These are phyloP conservation scores for Onychomys torridus DNA, from an alignment of 2,797 vertebrate genomes.

Conservation along the genomic window DNA sequence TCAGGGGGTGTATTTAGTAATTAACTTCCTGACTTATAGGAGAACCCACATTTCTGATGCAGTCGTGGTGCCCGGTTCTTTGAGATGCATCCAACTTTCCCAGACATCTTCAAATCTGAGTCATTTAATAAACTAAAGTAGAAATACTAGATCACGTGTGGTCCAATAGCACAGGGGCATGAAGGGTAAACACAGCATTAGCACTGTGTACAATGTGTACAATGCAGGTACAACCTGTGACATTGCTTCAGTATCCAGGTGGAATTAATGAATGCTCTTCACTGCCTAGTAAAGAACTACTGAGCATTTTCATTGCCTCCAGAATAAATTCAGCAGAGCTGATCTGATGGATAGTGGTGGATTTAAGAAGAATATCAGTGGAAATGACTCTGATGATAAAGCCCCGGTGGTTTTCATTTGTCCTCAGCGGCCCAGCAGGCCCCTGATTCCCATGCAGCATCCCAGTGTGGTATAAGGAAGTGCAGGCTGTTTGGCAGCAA, in stretches of 20 bases:
- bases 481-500: slow-evolving; percentile 68
- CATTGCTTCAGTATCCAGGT: neutral
- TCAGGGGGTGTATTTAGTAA: slow-evolving; percentile 30
- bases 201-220: neutral
- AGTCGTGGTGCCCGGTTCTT: neutral
- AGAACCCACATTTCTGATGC: slow-evolving; percentile 27
- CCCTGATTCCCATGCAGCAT: slow-evolving; percentile 44
- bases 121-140: slow-evolving; percentile 10
- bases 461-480: slow-evolving; percentile 37
- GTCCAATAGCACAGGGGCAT: neutral
- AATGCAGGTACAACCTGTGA: neutral
- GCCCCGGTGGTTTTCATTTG: slow-evolving; percentile 26
- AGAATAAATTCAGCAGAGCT: slow-evolving; percentile 19
- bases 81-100: slow-evolving; percentile 28
- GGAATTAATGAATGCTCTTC: neutral
- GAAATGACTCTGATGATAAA: slow-evolving; percentile 4
- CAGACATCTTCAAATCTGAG: slow-evolving; percentile 27
- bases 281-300: neutral
- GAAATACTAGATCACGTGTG: slow-evolving; percentile 37
- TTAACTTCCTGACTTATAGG: neutral
- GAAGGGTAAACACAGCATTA: neutral
- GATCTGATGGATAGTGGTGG: neutral
- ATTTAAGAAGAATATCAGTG: slow-evolving; percentile 46
- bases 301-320: neutral
- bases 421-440: neutral